Evolutionary conservation across 2,113 vertebrate species (phyloP), one percentile per base, ranked within the genome.

Genomic region (Phoenicopterus ruber): DNA sequence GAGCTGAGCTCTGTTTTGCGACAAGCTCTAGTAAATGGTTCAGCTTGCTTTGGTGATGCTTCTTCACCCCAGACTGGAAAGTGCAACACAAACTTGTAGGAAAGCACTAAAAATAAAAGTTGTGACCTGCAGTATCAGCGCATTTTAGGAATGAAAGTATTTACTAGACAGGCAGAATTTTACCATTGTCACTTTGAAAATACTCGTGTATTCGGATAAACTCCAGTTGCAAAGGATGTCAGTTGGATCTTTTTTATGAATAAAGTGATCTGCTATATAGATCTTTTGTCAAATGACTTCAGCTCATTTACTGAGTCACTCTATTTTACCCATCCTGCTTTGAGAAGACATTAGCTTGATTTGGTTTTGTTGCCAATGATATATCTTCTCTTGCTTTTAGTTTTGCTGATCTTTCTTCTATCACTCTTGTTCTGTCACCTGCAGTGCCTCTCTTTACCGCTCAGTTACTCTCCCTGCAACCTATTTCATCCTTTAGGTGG

Each of bases 321-420:
- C 69, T 78, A 2, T 86, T 96, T 86, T 84, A 91, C 62, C 40
- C 54, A 22, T 46, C 86, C 82, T 58, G 66, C 86, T 91, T 42
- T 91, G 89, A 85, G 94, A 85, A 94, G 86, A 80, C 78, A 93
- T 95, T 94, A 97, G 58, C 91, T 91, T 95, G 93, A 95, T 95
- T 95, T 96, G 86, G 66, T 91, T 96, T 91, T 78, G 49, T 81
- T 97, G 74, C 70, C 91, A 66, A 63, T 90, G 96, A 96, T 88
- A 1, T 62, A 96, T 93, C 87, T 91, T 82, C 83, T 88, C 61
- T 79, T 85, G 84, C 84, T 93, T 88, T 91, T 78, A 47, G 84
- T 96, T 95, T 91, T 97, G 94, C 94, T 97, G 94, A 82, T 95
- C 66, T 80, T 97, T 94, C 84, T 93, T 54, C 91, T 63, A 77